phyloP scores from a whole-genome alignment of 2,797 vertebrate genomes.

The Danionella dracula region DNA sequence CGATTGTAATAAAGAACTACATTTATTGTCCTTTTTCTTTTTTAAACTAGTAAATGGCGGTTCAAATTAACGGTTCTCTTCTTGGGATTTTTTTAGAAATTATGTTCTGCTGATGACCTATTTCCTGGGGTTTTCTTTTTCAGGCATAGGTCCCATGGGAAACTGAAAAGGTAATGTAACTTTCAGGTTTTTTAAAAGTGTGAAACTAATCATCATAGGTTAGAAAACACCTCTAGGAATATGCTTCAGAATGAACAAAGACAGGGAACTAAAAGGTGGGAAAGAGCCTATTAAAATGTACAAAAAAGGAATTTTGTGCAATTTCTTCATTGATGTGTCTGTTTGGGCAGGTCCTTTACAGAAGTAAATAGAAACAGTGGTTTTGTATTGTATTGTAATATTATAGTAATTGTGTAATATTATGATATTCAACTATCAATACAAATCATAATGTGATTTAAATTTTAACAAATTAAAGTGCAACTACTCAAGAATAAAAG shows the following conservation, averaged over 20 bases:
- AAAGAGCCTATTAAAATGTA: no score
- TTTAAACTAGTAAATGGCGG: background rate
- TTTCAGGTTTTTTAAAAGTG: background rate
- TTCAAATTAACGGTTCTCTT: background rate
- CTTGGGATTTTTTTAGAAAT: constrained; percentile 8
- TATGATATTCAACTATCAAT: no score
- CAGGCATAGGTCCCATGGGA: background rate
- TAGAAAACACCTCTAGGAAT: background rate
- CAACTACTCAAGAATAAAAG: no score
- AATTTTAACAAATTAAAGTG: no score
- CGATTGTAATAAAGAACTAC: background rate
- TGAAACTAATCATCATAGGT: constrained; percentile 11
- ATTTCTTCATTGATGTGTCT: no score
- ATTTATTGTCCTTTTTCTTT: background rate
- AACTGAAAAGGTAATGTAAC: background rate
- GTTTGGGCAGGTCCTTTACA: no score
- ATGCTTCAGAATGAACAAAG: background rate
- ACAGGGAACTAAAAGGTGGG: no score
- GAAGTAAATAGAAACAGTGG: no score
- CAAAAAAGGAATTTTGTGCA: no score
- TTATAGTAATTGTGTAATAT: no score
- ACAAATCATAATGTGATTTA: no score
- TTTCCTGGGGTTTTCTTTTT: background rate
- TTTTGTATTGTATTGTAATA: no score
- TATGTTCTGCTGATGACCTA: background rate